Base-by-base conservation (phyloP, 2,888 invertebrate species). In the Pristionchus entomophagus region DNA sequence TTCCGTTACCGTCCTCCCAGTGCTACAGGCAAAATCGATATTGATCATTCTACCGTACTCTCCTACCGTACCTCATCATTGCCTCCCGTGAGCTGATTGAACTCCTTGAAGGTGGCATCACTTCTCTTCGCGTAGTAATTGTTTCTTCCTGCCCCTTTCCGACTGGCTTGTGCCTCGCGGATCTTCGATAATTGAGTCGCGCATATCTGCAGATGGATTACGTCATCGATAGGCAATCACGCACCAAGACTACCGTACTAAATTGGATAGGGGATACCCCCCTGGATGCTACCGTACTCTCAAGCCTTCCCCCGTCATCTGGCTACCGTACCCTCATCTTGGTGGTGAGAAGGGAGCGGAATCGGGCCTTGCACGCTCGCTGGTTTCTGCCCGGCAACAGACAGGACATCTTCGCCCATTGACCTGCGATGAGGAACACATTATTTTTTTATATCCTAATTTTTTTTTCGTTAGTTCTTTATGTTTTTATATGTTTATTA, bases 301-400 rank as follows among this genome's bases (percentile, higher is more conserved):
- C 29, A 17, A 32, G n/a, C n/a, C n/a, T 35, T 19, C 65, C 3
- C 26, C 35, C 32, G 26, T 35, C 59, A 6, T 35, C 65, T 69
- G 19, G 59, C 19, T 8, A 49, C 49, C 19, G 49, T 77, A 90
- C 90, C 81, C 69, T 86, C 49, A 91, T 91, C 78, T 90, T 90
- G 32, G 83, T 88, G 29, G 81, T 81, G 41, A 89, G 59, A 12
- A 91, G 86, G 2, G 87, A 82, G n/a, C 88, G 87, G 65, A 87
- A 86, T 26, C 90, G 87, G 49, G 65, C 82, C 73, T 87, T 86
- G 29, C 87, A 88, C 45, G 87, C 84, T 17, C 81, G 78, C 19
- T 81, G 87, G 53, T 86, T 89, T 62, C 91, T 80, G 14, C 91
- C 91, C n/a, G 87, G 87, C 38, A 91, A 49, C n/a, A 91, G 53